These are phyloP conservation scores for Uria aalge DNA, from an alignment of 2,113 vertebrate genomes.

Conservation along the genomic window DNA sequence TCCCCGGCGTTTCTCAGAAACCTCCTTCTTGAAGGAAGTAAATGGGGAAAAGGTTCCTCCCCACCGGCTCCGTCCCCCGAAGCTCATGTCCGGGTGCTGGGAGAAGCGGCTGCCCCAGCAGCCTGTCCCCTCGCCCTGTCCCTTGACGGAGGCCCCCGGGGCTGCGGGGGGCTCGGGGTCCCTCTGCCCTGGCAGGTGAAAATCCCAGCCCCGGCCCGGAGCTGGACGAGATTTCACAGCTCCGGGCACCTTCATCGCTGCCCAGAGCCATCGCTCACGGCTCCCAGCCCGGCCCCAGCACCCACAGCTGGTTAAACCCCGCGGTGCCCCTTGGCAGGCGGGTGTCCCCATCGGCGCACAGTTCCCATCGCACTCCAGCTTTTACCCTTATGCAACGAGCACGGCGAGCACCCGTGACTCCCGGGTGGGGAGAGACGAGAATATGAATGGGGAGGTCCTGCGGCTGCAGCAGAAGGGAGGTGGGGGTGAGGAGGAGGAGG, in stretches of 20 bases:
- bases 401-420: background rate
- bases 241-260: background rate
- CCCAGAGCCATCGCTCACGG: background rate
- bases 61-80: rapidly evolving
- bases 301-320: background rate
- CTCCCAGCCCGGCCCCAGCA: background rate
- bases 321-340: background rate
- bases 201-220: background rate
- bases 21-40: background rate
- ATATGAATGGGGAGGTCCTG: background rate
- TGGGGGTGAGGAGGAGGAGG: background rate
- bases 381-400: background rate
- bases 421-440: rapidly evolving
- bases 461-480: too few relatives aligned
- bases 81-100: rapidly evolving
- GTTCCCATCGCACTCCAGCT: background rate
- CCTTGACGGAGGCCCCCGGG: background rate
- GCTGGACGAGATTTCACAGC: background rate
- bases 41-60: background rate
- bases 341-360: background rate
- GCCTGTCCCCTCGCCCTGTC: background rate
- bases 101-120: background rate
- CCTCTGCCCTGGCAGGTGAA: background rate
- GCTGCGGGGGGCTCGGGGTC: background rate
- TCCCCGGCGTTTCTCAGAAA: background rate